A percentile compares a stretch with the other conserved stretches of the same genome.
Conservation (phyloP, 2,797 vertebrate species). For the Taenioides sp. region DNA sequence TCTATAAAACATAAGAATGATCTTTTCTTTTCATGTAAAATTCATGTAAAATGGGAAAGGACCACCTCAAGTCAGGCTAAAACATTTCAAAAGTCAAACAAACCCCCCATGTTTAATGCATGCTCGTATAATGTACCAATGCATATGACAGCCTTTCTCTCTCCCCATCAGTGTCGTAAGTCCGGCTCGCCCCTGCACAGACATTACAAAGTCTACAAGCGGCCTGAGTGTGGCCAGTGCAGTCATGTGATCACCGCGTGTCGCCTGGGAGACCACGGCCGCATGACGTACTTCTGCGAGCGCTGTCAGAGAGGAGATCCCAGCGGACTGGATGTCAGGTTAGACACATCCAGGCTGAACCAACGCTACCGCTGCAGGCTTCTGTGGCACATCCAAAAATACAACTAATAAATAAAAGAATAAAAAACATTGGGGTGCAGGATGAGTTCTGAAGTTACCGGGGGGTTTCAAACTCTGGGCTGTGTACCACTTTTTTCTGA, state of each 20-base stretch:
- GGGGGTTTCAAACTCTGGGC: not conserved
- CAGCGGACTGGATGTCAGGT: slow-evolving; percentile 79
- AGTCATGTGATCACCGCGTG: slow-evolving; percentile 81
- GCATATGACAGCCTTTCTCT: slow-evolving; percentile 10
- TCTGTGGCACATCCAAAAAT: slow-evolving; percentile 19
- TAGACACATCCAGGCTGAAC: slow-evolving; percentile 40
- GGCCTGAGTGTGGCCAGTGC: slow-evolving; percentile 82
- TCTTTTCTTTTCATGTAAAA: too few relatives aligned
- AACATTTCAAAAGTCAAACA: not conserved
- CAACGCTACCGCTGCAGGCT: not conserved
- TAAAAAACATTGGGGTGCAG: not conserved
- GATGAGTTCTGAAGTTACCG: not conserved
- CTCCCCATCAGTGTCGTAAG: slow-evolving; percentile 81
- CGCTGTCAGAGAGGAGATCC: slow-evolving; percentile 85
- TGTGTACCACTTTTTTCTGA: not conserved
- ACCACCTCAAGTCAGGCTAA: too few relatives aligned
- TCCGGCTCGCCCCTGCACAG: slow-evolving; percentile 79
- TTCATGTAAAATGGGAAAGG: too few relatives aligned
- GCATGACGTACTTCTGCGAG: slow-evolving; percentile 94
- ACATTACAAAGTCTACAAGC: slow-evolving; percentile 90
- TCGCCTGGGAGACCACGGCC: slow-evolving; percentile 85
- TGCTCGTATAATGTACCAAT: slow-evolving; percentile 11
- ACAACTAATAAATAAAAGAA: not conserved
- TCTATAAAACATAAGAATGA: too few relatives aligned
- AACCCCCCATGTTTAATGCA: not conserved